phyloP scores from a whole-genome alignment of 2,888 invertebrate species.

The Parascotia fuliginaria region DNA sequence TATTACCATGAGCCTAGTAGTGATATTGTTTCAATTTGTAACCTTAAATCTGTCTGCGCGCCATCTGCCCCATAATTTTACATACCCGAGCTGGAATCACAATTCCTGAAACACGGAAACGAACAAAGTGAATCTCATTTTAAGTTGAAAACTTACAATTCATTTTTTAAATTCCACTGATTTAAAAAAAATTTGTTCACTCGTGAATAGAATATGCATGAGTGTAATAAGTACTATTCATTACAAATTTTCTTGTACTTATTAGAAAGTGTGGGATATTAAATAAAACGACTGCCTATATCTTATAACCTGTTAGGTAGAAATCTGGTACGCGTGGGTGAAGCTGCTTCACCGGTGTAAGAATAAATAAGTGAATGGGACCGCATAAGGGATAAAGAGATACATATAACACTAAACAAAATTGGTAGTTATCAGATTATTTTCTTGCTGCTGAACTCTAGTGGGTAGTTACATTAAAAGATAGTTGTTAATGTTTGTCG shows the following conservation, averaged over 20 bases:
- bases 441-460: conserved; percentile 19
- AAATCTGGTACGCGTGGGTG: conserved; percentile 67
- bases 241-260: conserved; percentile 9
- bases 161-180: neutral
- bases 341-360: conserved; percentile 53
- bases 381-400: conserved; percentile 28
- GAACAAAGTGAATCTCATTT: neutral
- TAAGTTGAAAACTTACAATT: neutral
- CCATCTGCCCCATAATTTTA: neutral
- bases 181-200: neutral
- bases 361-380: conserved; percentile 44
- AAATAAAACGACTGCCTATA: conserved; percentile 43
- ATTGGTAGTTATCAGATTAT: conserved; percentile 26
- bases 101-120: neutral
- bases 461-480: conserved; percentile 10
- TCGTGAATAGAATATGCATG: neutral
- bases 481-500: conserved; percentile 17
- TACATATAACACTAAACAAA: too few species aligned
- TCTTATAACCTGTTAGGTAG: conserved; percentile 61
- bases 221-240: neutral
- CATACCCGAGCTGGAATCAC: neutral
- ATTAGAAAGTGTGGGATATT: conserved; percentile 34
- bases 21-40: neutral
- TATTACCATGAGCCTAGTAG: neutral
- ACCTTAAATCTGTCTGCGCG: neutral